These are phyloP conservation scores for Meles meles DNA, from an alignment of 2,113 vertebrate species.

Conservation along the genomic window DNA sequence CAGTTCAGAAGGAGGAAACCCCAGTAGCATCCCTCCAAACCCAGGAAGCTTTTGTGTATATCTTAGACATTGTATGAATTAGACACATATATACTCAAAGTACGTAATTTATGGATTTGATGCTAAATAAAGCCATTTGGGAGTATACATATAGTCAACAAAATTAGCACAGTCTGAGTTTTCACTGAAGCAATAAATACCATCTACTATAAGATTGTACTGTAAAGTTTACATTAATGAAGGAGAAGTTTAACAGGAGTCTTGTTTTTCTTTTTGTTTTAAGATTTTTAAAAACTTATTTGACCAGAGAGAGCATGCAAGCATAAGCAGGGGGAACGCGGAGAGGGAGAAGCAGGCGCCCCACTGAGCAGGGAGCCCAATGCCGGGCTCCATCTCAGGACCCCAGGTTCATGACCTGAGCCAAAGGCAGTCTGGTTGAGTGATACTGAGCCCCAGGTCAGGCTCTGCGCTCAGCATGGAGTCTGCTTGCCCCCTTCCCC, in stretches of 20 bases:
- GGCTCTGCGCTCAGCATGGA: neutral
- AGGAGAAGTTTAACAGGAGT: neutral
- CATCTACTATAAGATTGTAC: neutral
- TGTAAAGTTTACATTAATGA: slow-evolving; percentile 3
- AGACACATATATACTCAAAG: neutral
- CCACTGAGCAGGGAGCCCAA: neutral
- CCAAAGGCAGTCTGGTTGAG: neutral
- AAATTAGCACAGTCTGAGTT: neutral
- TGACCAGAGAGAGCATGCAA: neutral
- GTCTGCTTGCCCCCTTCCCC: neutral
- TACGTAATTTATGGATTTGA: neutral
- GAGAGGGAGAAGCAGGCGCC: neutral
- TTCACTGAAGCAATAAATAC: neutral
- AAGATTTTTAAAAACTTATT: neutral
- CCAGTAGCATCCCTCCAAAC: neutral
- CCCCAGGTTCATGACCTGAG: neutral
- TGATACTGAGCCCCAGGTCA: neutral
- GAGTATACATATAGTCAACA: neutral
- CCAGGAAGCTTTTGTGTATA: neutral
- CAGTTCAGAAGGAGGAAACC: neutral
- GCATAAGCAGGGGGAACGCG: neutral
- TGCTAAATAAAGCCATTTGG: neutral
- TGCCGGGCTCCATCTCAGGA: neutral
- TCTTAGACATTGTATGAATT: neutral
- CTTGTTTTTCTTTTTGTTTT: neutral